A percentile compares a stretch with the other conserved stretches of the same genome.
Conservation (phyloP, 2,888 invertebrate genomes). For the Itoplectis maculator region DNA sequence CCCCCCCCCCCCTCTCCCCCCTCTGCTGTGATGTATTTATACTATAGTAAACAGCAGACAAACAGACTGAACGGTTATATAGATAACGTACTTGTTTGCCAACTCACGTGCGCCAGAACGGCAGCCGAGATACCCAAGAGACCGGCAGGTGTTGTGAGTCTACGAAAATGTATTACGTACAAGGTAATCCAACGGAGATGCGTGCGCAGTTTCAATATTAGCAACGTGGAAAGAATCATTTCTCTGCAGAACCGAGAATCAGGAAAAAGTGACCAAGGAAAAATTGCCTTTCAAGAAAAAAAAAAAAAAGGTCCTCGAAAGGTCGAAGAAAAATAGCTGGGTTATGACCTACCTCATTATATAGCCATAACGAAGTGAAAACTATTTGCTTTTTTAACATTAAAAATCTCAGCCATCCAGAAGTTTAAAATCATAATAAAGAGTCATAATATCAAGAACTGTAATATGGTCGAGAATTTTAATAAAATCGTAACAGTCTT, state of each 20-base stretch:
- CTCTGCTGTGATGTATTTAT: constrained; percentile 18
- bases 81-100: constrained; percentile 52
- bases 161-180: constrained; percentile 31
- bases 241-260: not conserved
- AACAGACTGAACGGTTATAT: constrained; percentile 41
- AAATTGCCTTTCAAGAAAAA: too few species aligned
- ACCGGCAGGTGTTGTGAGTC: constrained; percentile 35
- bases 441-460: too few species aligned
- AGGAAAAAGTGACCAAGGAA: too few species aligned
- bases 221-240: not conserved
- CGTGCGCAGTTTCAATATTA: not conserved
- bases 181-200: constrained; percentile 11
- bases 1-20: not conserved
- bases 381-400: not conserved
- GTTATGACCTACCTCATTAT: too few species aligned
- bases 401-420: not conserved
- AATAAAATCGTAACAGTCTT: too few species aligned
- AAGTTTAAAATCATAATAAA: too few species aligned
- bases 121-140: not conserved
- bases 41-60: constrained; percentile 21
- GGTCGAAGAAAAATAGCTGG: too few species aligned
- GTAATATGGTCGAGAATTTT: too few species aligned
- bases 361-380: too few species aligned
- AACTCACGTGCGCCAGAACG: constrained; percentile 33
- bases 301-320: too few species aligned